Conservation (phyloP, 2,797 vertebrate genomes). For the Cossypha dichroa region DNA sequence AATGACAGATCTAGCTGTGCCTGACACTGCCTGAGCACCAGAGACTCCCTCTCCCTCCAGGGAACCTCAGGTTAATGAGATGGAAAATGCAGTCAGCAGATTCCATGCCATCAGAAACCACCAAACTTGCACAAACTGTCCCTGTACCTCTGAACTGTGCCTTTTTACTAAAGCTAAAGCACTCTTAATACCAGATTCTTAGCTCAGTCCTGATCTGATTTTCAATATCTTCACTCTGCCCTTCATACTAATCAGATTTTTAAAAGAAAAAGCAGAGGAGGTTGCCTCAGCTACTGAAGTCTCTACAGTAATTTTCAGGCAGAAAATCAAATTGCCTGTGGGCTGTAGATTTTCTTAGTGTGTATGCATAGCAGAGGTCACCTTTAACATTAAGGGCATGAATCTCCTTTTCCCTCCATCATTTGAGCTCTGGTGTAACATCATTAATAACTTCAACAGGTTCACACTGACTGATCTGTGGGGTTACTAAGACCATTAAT, state of each 20-base stretch:
- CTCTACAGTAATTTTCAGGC: constrained; percentile 46
- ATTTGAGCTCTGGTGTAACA: neutral
- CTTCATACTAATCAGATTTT: constrained; percentile 17
- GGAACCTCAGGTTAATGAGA: constrained; percentile 48
- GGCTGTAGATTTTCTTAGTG: constrained; percentile 25
- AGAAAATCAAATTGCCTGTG: constrained; percentile 47
- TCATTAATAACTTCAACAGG: constrained; percentile 42
- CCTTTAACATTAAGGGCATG: constrained; percentile 34
- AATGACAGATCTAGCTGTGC: constrained; percentile 52
- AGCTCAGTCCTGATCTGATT: constrained; percentile 6
- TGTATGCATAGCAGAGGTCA: constrained; percentile 28
- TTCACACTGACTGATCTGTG: constrained; percentile 20
- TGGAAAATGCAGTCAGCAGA: constrained; percentile 56
- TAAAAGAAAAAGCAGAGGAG: neutral
- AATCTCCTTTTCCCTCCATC: constrained; percentile 25
- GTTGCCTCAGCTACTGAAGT: neutral
- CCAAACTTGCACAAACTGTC: constrained; percentile 27
- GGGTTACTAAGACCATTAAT: constrained; percentile 17
- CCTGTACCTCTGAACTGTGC: neutral
- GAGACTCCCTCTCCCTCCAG: constrained; percentile 21
- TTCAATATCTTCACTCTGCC: neutral
- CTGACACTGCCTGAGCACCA: constrained; percentile 50
- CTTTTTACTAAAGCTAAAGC: constrained; percentile 40
- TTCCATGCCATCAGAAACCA: constrained; percentile 25
- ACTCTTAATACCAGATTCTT: constrained; percentile 7